phyloP scores from a whole-genome alignment of 2,888 invertebrate genomes.

The Yponomeuta plumbellus region DNA sequence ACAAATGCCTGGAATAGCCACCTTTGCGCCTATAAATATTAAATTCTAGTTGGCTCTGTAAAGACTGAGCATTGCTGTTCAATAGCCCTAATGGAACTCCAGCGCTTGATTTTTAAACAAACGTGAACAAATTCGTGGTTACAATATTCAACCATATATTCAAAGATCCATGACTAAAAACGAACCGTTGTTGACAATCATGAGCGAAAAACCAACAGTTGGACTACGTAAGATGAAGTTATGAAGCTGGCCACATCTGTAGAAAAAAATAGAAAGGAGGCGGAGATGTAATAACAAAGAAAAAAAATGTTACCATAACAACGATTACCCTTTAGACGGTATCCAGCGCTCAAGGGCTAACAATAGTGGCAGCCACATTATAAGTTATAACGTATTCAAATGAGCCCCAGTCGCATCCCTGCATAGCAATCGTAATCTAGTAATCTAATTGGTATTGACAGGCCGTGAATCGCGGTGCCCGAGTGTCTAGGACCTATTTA shows the following conservation, averaged over 20 bases:
- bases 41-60: slow-evolving; percentile 10
- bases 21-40: slow-evolving; percentile 22
- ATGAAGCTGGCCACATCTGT: no score
- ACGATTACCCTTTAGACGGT: no score
- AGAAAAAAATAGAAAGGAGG: no score
- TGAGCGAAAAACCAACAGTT: no score
- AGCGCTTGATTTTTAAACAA: neutral
- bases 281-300: no score
- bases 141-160: no score
- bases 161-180: no score
- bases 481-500: neutral
- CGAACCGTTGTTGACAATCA: no score
- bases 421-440: slow-evolving; percentile 10
- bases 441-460: slow-evolving; percentile 14
- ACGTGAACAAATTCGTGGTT: no score
- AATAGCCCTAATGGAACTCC: neutral
- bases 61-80: neutral
- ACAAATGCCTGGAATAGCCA: slow-evolving; percentile 24
- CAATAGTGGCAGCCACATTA: neutral
- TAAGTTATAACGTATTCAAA: slow-evolving; percentile 3
- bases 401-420: neutral
- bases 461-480: neutral
- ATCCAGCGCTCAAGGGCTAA: neutral
- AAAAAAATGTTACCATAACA: no score
- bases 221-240: no score